Conservation (phyloP, 2,113 vertebrate genomes). For the Misgurnus anguillicaudatus region DNA sequence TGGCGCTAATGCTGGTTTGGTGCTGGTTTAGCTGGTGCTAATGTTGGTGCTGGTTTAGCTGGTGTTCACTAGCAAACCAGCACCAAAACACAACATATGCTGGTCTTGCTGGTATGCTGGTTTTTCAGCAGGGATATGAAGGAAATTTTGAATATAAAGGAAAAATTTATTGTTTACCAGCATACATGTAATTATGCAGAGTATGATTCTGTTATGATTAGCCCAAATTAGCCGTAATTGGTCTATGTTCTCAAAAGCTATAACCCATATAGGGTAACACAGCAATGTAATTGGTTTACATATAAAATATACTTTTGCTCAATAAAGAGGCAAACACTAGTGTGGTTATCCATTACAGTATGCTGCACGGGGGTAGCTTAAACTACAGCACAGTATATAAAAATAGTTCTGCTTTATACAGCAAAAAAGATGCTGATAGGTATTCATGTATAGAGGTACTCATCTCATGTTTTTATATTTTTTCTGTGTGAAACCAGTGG, state of each 20-base stretch:
- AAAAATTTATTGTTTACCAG: conserved; percentile 5
- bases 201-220: background rate
- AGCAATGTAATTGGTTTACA: background rate
- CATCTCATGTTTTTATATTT: too few species aligned
- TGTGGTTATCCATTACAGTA: too few species aligned
- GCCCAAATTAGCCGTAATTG: background rate
- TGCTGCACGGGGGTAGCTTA: too few species aligned
- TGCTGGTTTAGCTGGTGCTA: too few species aligned
- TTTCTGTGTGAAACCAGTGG: background rate
- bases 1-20: too few species aligned
- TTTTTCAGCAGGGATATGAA: too few species aligned
- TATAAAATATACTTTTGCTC: background rate
- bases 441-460: too few species aligned
- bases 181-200: background rate
- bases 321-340: too few species aligned
- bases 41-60: too few species aligned
- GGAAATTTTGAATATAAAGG: background rate
- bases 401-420: background rate
- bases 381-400: background rate
- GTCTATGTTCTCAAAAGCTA: conserved; percentile 1
- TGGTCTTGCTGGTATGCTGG: too few species aligned
- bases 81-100: too few species aligned
- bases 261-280: background rate
- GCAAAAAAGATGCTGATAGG: background rate
- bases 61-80: too few species aligned